Percentiles rank a stretch among this genome's conserved stretches.
These are phyloP conservation scores for Parazoanthus atlanticus DNA, from an alignment of 92 coral and sea anemone species.

Conservation along the genomic window DNA sequence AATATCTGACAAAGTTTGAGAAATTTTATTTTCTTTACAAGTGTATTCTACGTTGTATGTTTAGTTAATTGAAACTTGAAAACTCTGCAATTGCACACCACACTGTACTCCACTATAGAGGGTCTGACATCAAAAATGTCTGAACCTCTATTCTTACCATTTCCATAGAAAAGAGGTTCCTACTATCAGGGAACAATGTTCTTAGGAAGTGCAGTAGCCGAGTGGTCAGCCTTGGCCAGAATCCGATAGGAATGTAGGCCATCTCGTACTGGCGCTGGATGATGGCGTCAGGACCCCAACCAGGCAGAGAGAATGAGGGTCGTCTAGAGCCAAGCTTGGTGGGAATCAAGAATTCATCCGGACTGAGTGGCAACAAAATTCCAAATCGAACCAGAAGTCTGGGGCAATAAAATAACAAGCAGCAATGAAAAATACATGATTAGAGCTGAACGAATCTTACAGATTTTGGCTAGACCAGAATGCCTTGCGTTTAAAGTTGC, in stretches of 20 bases:
- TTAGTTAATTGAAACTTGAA: no score
- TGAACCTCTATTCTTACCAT: conserved; percentile 25
- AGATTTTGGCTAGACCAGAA: no score
- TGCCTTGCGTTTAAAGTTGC: no score
- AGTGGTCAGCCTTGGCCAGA: conserved; percentile 87
- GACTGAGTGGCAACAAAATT: conserved; percentile 71
- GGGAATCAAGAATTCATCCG: conserved; percentile 68
- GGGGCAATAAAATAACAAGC: background rate
- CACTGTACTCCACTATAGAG: background rate
- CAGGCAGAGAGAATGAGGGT: conserved; percentile 56
- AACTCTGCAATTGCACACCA: background rate
- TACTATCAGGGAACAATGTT: conserved; percentile 49
- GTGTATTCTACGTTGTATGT: no score
- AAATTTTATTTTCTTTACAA: no score
- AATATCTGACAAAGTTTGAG: no score
- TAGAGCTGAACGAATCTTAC: no score
- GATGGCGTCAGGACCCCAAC: conserved; percentile 29
- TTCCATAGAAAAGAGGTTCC: conserved; percentile 2
- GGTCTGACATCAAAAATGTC: background rate
- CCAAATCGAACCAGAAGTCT: conserved; percentile 86
- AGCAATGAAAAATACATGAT: no score
- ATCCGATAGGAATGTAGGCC: conserved; percentile 83
- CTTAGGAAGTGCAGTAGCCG: conserved; percentile 69
- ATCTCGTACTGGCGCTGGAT: conserved; percentile 76
- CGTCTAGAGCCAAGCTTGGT: conserved; percentile 61